Evolutionary conservation across 2,888 invertebrate species (phyloP), one percentile per base, ranked within the genome.

Genomic region (Rhabditoides inermis): DNA sequence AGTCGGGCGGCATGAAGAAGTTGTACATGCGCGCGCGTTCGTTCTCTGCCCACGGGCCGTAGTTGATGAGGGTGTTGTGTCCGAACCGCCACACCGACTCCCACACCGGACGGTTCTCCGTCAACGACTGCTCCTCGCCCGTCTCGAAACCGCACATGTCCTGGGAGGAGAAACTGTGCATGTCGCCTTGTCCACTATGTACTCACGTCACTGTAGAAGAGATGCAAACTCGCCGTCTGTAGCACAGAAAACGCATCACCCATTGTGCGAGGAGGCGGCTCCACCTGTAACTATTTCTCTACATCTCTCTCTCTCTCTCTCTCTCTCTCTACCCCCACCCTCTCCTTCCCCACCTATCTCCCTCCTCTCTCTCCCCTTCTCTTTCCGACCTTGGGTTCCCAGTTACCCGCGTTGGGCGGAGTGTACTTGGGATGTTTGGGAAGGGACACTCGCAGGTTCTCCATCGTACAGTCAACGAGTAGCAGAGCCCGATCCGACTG

Each of bases 1-100:
- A 72, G 27, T 75, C 70, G 2, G 63, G 85, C 6, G 91, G 95
- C 77, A 88, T 94, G 80, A 98, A 98, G 78, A 94, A 91, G 79
- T 86, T 88, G 79, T 89, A 94, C 30, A 98, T 81, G 78, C 88
- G 86, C 76, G 92, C 92, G 60, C 95, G 84, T 77, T 98, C 95
- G 47, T 92, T 83, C 77, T 98, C 95, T 2, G 94, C 95, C 95
- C 95, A 98, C 0, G 95, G 95, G 0, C 95, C 95, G 76, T 95
- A 98, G 78, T 91, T 92, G 71, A 98, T 88, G 76, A 91, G 89
- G 2, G 88, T 89, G 61, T 89, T 91, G 79, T 90, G 91, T 0
- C 90, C 88, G 76, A 90, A 89, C 78, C 67, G 64, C 61, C 67
- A 67, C 26, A 65, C 59, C 4, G 68, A 63, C 39, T 70, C 67